Evolutionary conservation across 1,140 invertebrate species (phyloP).

Genomic region (Panagrolaimus sp.): DNA sequence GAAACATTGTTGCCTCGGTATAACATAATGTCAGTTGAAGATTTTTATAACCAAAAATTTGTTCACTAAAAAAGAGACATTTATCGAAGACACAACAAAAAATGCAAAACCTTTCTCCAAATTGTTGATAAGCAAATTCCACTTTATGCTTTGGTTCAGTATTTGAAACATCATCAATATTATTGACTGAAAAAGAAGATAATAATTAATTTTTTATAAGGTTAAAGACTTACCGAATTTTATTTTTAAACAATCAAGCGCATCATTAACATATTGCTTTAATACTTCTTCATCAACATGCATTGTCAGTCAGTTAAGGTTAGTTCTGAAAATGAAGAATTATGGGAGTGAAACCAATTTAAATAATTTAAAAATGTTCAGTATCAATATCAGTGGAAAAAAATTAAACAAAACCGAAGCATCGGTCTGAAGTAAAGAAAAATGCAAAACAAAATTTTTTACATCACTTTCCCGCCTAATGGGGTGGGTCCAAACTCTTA

Average conservation of each 20-base stretch:
- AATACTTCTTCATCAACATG: no score
- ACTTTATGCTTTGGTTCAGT: conserved; percentile 18
- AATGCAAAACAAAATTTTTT: no score
- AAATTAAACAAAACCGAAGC: no score
- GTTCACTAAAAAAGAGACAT: conserved; percentile 27
- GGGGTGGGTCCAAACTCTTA: no score
- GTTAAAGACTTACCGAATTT: conserved; percentile 47
- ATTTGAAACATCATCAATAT: conserved; percentile 21
- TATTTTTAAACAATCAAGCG: conserved; percentile 28
- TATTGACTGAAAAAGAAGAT: conserved; percentile 25
- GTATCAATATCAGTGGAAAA: no score
- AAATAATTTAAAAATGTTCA: no score
- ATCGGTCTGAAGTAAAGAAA: no score
- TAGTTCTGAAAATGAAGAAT: background rate
- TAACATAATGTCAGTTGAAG: conserved; percentile 26
- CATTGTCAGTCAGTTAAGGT: background rate
- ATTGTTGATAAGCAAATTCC: conserved; percentile 47
- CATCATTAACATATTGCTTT: conserved; percentile 13
- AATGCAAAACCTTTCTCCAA: conserved; percentile 27
- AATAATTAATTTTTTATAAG: background rate
- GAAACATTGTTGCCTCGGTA: conserved; percentile 36
- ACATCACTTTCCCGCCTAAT: no score
- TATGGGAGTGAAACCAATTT: no score
- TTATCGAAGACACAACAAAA: conserved; percentile 12
- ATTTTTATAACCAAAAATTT: conserved; percentile 44